Base-by-base conservation (phyloP, 2,797 vertebrate species). In the Vireo griseus region DNA sequence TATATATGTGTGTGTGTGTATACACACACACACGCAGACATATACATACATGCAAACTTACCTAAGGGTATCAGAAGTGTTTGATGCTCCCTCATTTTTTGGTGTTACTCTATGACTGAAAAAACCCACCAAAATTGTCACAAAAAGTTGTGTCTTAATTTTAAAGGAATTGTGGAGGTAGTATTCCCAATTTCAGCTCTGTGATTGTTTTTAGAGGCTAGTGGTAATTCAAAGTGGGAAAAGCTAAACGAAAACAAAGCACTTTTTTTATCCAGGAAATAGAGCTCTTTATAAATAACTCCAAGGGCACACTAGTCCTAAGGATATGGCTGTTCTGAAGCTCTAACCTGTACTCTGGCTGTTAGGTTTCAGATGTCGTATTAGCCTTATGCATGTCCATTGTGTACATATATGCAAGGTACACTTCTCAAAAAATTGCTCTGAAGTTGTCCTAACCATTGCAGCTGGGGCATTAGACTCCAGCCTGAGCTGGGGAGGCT, bases 11-110 rank as follows among this genome's bases (percentile, higher is more conserved):
- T 11, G 6, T 24, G 16, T 37, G 6, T 28, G 3, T 16, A 6
- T 8, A 7, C 10, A 51, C 20, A 11, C 16, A 39, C 5, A 8
- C 25, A 16, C 5, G 40, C 14, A 81, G 9, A 29, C 16, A 35
- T 6, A 72, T 9, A 71, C 19, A 54, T 39, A 39, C 8, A 10
- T n/a, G 35, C 19, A 68, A 37, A 68, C 28, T 72, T 69, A 68
- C 81, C 83, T 95, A 90, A 90, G 73, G 65, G 58, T 94, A 94
- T 83, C 73, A 93, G 86, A 97, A 97, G 47, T 72, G 59, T 92
- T 89, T 96, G 87, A 84, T 85, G 86, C 71, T 92, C 76, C 69
- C 61, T 94, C 77, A 59, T 69, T 92, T 97, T 94, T 90, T 84
- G 2, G 10, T 77, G 37, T 96, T 91, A 76, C 52, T 79, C 73